Percentiles rank a stretch among this genome's conserved stretches.
phyloP scores from a whole-genome alignment of 2,797 vertebrate genomes.

The Cossypha polioptera region DNA sequence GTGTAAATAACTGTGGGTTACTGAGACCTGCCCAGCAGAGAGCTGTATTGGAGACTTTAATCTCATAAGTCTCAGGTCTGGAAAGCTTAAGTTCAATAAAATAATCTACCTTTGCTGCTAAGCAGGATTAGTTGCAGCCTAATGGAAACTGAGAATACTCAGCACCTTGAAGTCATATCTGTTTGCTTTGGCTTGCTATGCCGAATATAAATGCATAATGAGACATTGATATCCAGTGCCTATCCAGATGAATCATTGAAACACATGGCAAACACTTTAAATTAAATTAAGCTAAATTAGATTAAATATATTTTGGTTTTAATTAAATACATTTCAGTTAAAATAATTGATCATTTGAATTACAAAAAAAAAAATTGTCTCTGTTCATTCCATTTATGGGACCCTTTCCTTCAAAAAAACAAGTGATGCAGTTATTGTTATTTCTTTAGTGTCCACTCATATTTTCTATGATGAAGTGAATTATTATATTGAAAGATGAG shows the following conservation, averaged over 20 bases:
- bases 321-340: neutral
- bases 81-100: neutral
- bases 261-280: neutral
- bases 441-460: neutral
- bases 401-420: neutral
- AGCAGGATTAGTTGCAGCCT: constrained; percentile 27
- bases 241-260: constrained; percentile 13
- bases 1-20: neutral
- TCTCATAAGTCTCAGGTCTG: neutral
- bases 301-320: neutral
- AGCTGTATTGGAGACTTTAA: neutral
- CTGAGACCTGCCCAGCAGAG: neutral
- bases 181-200: neutral
- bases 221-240: neutral
- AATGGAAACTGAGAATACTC: neutral
- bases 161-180: neutral
- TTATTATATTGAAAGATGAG: neutral
- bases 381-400: neutral
- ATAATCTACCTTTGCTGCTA: constrained; percentile 1
- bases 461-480: neutral
- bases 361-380: neutral
- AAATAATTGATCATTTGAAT: constrained; percentile 22
- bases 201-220: neutral
- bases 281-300: neutral
- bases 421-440: neutral